Evolutionary conservation across 2,888 invertebrate species (phyloP), one percentile per base, ranked within the genome.

Genomic region (Agrochola macilenta): DNA sequence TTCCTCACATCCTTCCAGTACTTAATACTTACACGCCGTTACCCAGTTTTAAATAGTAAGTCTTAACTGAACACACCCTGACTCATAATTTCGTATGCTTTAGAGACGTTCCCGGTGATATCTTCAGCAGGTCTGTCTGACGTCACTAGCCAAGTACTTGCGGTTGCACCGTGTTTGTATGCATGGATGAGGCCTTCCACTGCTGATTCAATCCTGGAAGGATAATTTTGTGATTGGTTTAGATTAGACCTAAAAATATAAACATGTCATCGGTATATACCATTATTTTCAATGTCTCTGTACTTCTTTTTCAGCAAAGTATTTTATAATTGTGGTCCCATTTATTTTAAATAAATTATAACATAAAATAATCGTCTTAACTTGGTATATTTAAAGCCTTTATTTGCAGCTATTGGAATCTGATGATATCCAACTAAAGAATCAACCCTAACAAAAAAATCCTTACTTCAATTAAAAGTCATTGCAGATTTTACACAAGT

Each of bases 91-190:
- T 89, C 88, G 80, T 92, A 94, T 0, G 92, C 94, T 78, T 94
- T 91, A 4, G 86, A 89, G 1, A 96, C 89, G 35, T 93, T 94
- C 0, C 79, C 86, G 0, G 95, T 92, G 68, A 96, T 94, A 57
- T 95, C 94, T 82, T 93, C 89, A 3, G 94, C 95, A 7, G 94
- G 94, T 81, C 87, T 91, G 26, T 92, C 91, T 1, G 91, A 90
- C 0, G 93, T 93, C 3, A 93, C 89, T 14, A 96, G 88, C 96
- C 96, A 96, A 0, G 95, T 95, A 78, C 93, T 94, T 1, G 93
- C 95, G 49, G 93, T 94, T 0, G 74, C 77, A 0, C 94, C 95
- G 0, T 87, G 76, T 80, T 93, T 93, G 84, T 87, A 94, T 0
- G 93, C 93, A 1, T 93, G 88, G 12, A 95, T 69, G 2, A 95